Base-by-base conservation (phyloP, 2,797 vertebrate genomes). In the Dendrocincla tyrannina region DNA sequence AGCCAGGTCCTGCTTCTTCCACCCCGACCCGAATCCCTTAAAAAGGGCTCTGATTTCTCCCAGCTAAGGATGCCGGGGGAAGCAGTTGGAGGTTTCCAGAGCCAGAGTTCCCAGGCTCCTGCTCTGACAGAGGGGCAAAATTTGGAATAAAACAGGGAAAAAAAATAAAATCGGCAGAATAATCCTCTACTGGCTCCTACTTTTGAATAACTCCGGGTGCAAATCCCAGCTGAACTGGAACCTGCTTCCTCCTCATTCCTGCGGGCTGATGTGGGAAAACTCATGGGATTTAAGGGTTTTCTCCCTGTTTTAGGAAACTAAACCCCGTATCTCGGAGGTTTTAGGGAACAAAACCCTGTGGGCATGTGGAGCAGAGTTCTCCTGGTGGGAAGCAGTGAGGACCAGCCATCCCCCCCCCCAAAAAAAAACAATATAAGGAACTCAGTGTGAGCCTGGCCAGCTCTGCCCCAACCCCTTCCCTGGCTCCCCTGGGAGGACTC, bases 291-390 rank as follows among this genome's bases (percentile, higher is more conserved):
- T 11, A 4, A 22, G 56, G 69, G 50, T 2, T 58, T 52, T 17
- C 12, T 8, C 30, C 39, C 16, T 0, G 6, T 3, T 0, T 27
- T 2, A 2, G 35, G 68, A 35, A 41, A 37, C 13, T 0, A 42
- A 63, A 63, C 41, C 39, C 24, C 60, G 3, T 5, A 7, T 32
- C 13, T 4, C 2, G 7, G 17, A 9, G 12, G 4, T 13, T 33
- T 37, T 9, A 5, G n/a, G 33, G 28, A 56, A 46, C 7, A 1
- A 12, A 67, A 12, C 28, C 44, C 60, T 5, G 0, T 0, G 0
- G 28, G 77, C 10, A 2, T 0, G 2, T 0, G 55, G 46, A n/a
- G 42, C 32, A n/a, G 37, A 7, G 13, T 8, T 37, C 13, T 53
- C 55, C 35, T 42, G 6, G 8, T 2, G 9, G 41, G 22, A n/a